A percentile compares a stretch with the other conserved stretches of the same genome.
These are phyloP conservation scores for Drosophila merina DNA, from an alignment of 2,888 invertebrate genomes.

Conservation along the genomic window DNA sequence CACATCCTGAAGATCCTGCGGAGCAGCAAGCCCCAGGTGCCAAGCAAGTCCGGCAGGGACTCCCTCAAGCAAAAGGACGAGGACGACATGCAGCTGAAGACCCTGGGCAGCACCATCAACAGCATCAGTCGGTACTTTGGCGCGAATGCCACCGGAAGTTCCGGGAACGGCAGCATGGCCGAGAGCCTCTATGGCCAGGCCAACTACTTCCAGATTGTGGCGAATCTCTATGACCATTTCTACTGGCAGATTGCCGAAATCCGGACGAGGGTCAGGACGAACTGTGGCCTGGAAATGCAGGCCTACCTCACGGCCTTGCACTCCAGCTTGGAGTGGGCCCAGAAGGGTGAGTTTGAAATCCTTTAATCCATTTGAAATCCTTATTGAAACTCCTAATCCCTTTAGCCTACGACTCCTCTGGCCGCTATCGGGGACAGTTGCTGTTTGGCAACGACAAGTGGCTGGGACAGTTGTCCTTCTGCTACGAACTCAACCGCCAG, in stretches of 20 bases:
- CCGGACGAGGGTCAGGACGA: slow-evolving; percentile 84
- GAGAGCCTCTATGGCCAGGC: slow-evolving; percentile 68
- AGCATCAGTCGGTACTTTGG: slow-evolving; percentile 80
- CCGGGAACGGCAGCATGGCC: slow-evolving; percentile 41
- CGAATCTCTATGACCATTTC: slow-evolving; percentile 83
- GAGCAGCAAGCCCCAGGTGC: slow-evolving; percentile 76
- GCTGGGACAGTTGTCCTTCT: slow-evolving; percentile 90
- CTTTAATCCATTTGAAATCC: background rate
- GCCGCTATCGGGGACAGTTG: slow-evolving; percentile 90
- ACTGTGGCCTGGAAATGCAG: slow-evolving; percentile 86
- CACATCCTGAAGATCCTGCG: slow-evolving; percentile 81
- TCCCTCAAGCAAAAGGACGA: slow-evolving; percentile 75
- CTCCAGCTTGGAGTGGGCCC: slow-evolving; percentile 89
- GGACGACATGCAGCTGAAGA: slow-evolving; percentile 73
- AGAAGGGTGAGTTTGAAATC: slow-evolving; percentile 87
- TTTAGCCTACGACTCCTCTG: slow-evolving; percentile 93
- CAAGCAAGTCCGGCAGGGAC: slow-evolving; percentile 76
- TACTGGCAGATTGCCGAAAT: slow-evolving; percentile 83
- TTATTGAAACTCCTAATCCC: background rate
- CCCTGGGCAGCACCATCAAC: slow-evolving; percentile 78
- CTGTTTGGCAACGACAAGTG: slow-evolving; percentile 93
- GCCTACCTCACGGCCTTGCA: slow-evolving; percentile 86
- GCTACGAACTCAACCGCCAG: slow-evolving; percentile 86
- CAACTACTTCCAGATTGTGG: slow-evolving; percentile 82
- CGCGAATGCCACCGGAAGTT: slow-evolving; percentile 44